phyloP scores from a whole-genome alignment of 2,113 vertebrate species.

The Dipodomys merriami region DNA sequence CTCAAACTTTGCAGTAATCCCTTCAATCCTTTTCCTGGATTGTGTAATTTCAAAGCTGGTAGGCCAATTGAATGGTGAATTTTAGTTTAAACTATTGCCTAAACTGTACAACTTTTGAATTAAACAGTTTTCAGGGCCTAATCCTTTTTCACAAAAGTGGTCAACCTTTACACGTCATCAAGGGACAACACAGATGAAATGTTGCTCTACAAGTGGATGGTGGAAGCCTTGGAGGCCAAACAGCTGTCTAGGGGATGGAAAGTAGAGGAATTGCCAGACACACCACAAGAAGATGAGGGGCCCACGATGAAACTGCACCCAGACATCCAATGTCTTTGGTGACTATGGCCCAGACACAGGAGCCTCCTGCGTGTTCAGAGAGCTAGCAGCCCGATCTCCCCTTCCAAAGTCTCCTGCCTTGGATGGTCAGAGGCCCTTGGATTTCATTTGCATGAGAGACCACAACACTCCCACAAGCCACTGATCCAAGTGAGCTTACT shows the following conservation, averaged over 20 bases:
- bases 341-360: neutral
- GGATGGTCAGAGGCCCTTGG: neutral
- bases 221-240: neutral
- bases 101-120: conserved; percentile 19
- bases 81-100: neutral
- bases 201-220: neutral
- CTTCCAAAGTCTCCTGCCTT: neutral
- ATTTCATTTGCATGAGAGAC: neutral
- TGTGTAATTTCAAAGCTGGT: conserved; percentile 26
- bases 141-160: neutral
- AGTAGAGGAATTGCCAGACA: neutral
- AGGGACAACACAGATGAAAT: neutral
- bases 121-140: neutral
- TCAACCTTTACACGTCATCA: neutral
- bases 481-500: neutral
- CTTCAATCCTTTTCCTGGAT: conserved; percentile 37
- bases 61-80: neutral
- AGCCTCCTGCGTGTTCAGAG: neutral
- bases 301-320: neutral
- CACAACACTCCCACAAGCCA: neutral
- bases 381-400: neutral
- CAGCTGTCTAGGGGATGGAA: neutral
- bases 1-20: conserved; percentile 37
- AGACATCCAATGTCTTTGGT: rapidly evolving
- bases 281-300: neutral